phyloP scores from a whole-genome alignment of 2,888 invertebrate species.

The Phasia obesa region DNA sequence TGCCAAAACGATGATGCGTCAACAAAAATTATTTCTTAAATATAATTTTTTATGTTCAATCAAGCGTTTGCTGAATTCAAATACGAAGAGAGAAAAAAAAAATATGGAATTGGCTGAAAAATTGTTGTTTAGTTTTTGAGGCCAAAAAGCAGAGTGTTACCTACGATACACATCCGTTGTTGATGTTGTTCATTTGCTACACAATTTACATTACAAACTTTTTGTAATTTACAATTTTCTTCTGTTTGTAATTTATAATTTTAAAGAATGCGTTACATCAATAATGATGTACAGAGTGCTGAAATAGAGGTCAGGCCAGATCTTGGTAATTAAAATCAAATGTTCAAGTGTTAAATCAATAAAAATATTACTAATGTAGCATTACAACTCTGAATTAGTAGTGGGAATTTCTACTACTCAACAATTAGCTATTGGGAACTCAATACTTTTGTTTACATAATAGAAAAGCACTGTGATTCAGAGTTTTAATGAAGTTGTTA shows the following conservation, averaged over 20 bases:
- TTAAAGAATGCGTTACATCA: conserved; percentile 2
- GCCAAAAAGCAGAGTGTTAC: conserved; percentile 49
- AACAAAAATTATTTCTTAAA: conserved; percentile 24
- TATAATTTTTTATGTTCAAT: conserved; percentile 64
- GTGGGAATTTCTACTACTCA: no score
- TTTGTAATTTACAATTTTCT: conserved; percentile 17
- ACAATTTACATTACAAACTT: conserved; percentile 28
- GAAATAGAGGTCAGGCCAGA: background rate
- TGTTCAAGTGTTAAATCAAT: no score
- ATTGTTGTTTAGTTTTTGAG: conserved; percentile 15
- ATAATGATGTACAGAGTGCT: conserved; percentile 4
- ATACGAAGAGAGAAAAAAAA: conserved; percentile 19
- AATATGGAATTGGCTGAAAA: conserved; percentile 1
- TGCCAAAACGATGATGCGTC: conserved; percentile 45
- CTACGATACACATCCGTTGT: conserved; percentile 40
- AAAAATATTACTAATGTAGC: no score
- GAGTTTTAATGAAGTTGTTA: no score
- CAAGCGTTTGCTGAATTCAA: conserved; percentile 56
- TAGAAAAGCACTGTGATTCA: no score
- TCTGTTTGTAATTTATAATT: conserved; percentile 15
- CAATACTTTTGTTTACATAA: no score
- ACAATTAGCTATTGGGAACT: no score
- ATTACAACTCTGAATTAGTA: no score
- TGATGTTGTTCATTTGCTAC: conserved; percentile 8
- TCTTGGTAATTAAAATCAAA: background rate